A percentile compares a stretch with the other conserved stretches of the same genome.
phyloP scores from a whole-genome alignment of 2,113 vertebrate genomes.

The Psephotus haematonotus region DNA sequence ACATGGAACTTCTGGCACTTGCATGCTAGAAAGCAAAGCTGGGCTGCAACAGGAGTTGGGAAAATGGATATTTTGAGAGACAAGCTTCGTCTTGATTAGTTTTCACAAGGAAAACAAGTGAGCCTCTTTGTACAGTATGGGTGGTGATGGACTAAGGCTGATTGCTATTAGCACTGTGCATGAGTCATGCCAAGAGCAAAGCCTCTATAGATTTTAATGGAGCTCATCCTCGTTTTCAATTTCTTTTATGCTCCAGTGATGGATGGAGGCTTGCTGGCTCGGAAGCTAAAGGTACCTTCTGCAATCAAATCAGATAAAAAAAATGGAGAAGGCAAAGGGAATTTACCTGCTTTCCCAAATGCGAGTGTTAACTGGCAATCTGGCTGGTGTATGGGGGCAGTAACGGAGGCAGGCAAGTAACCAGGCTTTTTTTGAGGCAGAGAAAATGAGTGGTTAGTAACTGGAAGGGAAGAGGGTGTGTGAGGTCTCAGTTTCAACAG shows the following conservation, averaged over 20 bases:
- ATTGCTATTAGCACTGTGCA: not conserved
- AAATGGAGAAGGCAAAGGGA: not conserved
- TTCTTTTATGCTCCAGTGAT: not conserved
- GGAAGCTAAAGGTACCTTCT: not conserved
- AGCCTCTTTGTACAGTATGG: not conserved
- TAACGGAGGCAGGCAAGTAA: not conserved
- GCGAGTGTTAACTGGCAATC: not conserved
- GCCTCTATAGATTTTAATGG: not conserved
- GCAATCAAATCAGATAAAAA: not conserved
- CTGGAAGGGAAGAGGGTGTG: not conserved
- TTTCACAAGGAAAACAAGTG: not conserved
- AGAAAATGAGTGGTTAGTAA: not conserved
- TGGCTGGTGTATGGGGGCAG: not conserved
- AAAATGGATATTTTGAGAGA: not conserved
- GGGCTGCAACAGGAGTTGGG: not conserved
- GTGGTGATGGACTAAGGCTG: not conserved
- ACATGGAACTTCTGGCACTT: not conserved
- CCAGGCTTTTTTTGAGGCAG: not conserved
- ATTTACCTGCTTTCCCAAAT: not conserved
- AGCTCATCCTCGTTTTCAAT: not conserved
- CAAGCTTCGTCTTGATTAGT: not conserved
- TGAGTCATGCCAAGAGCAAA: slow-evolving; percentile 24
- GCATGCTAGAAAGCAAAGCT: not conserved
- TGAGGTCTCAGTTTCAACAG: not conserved
- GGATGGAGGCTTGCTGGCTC: not conserved